Evolutionary conservation across 2,797 vertebrate species (phyloP).

Genomic region (Muraenolepis orangiensis): DNA sequence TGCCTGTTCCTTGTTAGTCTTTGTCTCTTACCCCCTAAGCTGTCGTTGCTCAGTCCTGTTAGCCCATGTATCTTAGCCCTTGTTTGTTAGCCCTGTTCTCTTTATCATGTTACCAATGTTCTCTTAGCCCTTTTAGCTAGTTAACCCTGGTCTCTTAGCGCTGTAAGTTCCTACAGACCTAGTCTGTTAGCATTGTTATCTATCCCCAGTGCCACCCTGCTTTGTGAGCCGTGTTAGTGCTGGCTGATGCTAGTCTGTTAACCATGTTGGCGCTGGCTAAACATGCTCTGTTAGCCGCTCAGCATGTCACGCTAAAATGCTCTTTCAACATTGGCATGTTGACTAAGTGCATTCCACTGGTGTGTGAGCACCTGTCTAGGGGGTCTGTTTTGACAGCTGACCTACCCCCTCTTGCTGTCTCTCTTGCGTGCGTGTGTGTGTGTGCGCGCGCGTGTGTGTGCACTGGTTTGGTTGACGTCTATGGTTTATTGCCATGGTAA

Average conservation of each 20-base stretch:
- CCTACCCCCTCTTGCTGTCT: not conserved
- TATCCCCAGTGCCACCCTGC: not conserved
- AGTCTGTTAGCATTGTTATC: not conserved
- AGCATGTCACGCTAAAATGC: constrained; percentile 22
- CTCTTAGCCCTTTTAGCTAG: no score
- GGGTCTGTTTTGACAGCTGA: not conserved
- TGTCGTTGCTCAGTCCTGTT: no score
- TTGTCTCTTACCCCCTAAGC: no score
- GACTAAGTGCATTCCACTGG: constrained; percentile 40
- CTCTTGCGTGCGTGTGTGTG: constrained; percentile 34
- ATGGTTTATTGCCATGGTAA: constrained; percentile 33
- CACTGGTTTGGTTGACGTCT: constrained; percentile 7
- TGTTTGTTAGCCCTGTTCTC: not conserved
- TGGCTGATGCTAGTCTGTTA: not conserved
- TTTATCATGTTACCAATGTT: not conserved
- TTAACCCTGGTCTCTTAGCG: no score
- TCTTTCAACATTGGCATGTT: constrained; percentile 19
- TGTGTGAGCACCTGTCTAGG: not conserved
- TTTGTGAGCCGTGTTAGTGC: not conserved
- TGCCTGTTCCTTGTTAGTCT: not conserved
- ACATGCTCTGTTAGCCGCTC: constrained; percentile 32
- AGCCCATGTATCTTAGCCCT: not conserved
- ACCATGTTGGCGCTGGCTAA: not conserved
- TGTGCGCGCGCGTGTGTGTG: constrained; percentile 1
- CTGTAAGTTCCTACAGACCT: no score